These are phyloP conservation scores for Corydoras maculifer DNA, from an alignment of 2,113 vertebrate genomes.

Conservation along the genomic window DNA sequence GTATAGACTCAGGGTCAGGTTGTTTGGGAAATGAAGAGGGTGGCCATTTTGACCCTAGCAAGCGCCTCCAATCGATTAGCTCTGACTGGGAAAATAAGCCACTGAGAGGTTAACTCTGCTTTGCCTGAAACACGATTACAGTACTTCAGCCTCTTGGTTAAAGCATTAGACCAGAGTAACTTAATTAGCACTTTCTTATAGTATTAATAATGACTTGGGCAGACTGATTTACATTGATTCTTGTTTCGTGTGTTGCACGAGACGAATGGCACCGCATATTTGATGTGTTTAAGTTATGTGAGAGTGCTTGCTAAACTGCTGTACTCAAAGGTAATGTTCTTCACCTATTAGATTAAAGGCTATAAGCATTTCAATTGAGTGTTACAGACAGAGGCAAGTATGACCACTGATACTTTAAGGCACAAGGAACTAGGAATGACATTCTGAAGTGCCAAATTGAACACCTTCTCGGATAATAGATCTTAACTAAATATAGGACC, in stretches of 20 bases:
- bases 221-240: conserved; percentile 54
- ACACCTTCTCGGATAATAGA: neutral
- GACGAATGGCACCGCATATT: conserved; percentile 41
- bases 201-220: conserved; percentile 53
- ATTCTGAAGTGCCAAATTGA: conserved; percentile 7
- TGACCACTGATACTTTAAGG: conserved; percentile 22
- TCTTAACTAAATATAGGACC: neutral
- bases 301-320: conserved; percentile 44
- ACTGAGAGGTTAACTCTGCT: conserved; percentile 74
- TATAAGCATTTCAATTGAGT: conserved; percentile 46
- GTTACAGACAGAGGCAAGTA: conserved; percentile 34
- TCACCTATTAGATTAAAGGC: conserved; percentile 42
- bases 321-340: conserved; percentile 38
- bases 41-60: conserved; percentile 75
- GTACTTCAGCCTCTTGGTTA: conserved; percentile 67
- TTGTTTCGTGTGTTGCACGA: conserved; percentile 49
- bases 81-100: conserved; percentile 70
- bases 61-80: conserved; percentile 79
- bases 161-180: conserved; percentile 58
- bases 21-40: conserved; percentile 76
- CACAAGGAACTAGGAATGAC: conserved; percentile 11
- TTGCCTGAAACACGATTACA: conserved; percentile 67
- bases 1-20: conserved; percentile 72
- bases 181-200: conserved; percentile 53
- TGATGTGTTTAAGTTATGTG: conserved; percentile 47